A percentile compares a stretch with the other conserved stretches of the same genome.
Evolutionary conservation across 2,113 vertebrate species (phyloP).

Genomic region (Erinaceus europaeus): DNA sequence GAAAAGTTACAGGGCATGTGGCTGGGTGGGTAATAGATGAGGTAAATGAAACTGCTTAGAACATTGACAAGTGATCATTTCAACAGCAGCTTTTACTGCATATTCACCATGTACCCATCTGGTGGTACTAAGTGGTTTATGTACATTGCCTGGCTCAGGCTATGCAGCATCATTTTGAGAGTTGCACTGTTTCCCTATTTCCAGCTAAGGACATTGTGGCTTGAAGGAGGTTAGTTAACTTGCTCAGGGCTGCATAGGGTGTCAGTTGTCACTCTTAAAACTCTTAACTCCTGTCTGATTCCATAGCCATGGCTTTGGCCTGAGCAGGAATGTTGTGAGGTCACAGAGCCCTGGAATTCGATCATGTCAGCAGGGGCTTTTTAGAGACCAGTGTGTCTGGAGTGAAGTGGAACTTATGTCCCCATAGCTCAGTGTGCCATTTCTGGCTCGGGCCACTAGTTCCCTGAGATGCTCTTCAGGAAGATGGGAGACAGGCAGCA

Average conservation of each 20-base stretch:
- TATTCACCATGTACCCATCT: not conserved
- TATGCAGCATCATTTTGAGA: not conserved
- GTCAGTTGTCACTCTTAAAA: not conserved
- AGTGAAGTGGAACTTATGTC: not conserved
- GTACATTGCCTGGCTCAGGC: not conserved
- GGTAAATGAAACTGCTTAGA: not conserved
- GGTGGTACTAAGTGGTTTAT: not conserved
- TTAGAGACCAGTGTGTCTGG: not conserved
- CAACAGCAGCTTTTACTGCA: not conserved
- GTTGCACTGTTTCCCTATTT: not conserved
- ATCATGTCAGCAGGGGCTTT: not conserved
- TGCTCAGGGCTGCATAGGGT: not conserved
- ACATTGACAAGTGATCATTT: not conserved
- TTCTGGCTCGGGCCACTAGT: slow-evolving; percentile 10
- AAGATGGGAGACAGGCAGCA: slow-evolving; percentile 24
- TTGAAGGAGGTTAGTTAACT: not conserved
- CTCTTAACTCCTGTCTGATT: not conserved
- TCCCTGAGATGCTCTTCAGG: not conserved
- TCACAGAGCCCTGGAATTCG: slow-evolving; percentile 30
- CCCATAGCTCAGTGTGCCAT: not conserved
- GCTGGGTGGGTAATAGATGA: not conserved
- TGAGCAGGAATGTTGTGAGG: slow-evolving; percentile 44
- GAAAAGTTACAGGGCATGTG: not conserved
- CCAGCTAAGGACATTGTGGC: not conserved
- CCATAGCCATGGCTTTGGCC: not conserved